phyloP scores from a whole-genome alignment of 2,113 vertebrate species.

The Salvelinus namaycush region DNA sequence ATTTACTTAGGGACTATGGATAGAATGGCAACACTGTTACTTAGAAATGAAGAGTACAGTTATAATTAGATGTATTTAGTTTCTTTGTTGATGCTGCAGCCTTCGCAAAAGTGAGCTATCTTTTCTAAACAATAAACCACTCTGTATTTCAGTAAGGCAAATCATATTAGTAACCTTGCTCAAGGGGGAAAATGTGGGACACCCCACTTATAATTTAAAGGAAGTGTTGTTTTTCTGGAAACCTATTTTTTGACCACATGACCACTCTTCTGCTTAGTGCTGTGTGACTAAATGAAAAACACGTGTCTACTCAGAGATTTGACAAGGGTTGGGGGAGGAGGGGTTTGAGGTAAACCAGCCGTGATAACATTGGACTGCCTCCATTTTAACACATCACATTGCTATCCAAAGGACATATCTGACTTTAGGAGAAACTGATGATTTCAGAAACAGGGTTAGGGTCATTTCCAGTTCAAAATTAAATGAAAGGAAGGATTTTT shows the following conservation, averaged over 20 bases:
- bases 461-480: background rate
- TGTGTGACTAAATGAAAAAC: background rate
- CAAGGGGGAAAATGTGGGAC: background rate
- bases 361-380: background rate
- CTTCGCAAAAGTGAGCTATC: background rate
- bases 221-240: background rate
- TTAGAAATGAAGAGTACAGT: background rate
- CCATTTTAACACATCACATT: background rate
- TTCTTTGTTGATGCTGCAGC: background rate
- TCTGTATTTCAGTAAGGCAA: conserved; percentile 7
- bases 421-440: background rate
- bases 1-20: background rate
- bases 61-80: background rate
- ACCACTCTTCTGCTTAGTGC: conserved; percentile 28
- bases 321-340: background rate
- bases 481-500: too few relatives aligned
- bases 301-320: background rate
- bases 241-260: conserved; percentile 33
- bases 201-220: background rate
- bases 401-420: background rate
- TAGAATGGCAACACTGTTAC: background rate
- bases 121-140: background rate
- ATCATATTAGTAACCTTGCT: conserved; percentile 25
- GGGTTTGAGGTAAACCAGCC: background rate
- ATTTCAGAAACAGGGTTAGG: too few relatives aligned